Evolutionary conservation across 1,140 invertebrate species (phyloP).

Genomic region (Mya arenaria): DNA sequence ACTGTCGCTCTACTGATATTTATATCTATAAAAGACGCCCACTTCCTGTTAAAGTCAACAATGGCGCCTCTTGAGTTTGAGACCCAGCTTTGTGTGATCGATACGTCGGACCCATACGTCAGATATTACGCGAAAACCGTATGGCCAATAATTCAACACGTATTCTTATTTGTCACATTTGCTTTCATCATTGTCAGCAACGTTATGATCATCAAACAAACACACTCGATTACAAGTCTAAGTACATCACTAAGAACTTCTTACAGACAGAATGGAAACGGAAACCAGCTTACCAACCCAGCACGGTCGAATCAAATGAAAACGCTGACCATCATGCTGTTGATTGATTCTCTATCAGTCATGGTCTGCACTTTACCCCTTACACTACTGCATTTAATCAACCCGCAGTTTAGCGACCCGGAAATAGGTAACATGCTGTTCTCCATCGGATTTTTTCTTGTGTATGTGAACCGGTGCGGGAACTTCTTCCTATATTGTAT

Average conservation of each 20-base stretch:
- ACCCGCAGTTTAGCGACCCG: constrained; percentile 41
- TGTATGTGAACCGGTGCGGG: constrained; percentile 73
- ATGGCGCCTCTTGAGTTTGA: constrained; percentile 52
- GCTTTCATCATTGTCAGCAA: constrained; percentile 71
- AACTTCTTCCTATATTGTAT: constrained; percentile 75
- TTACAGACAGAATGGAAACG: no score
- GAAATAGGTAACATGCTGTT: constrained; percentile 60
- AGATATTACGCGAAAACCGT: constrained; percentile 55
- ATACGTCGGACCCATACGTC: constrained; percentile 32
- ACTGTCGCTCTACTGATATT: constrained; percentile 49
- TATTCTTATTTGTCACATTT: constrained; percentile 67
- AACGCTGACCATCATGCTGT: constrained; percentile 69
- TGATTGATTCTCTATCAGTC: constrained; percentile 69
- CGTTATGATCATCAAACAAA: constrained; percentile 68
- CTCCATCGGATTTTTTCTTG: constrained; percentile 67
- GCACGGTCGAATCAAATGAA: no score
- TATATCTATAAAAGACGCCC: constrained; percentile 60
- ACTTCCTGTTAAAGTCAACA: constrained; percentile 64
- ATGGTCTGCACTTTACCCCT: constrained; percentile 71
- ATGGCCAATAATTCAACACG: constrained; percentile 71
- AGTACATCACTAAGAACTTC: no score
- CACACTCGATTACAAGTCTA: no score
- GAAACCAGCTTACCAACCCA: no score
- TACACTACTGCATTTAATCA: constrained; percentile 58
- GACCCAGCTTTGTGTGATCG: constrained; percentile 64